Conservation (phyloP, 2,888 invertebrate genomes). For the Pandemis heparana region DNA sequence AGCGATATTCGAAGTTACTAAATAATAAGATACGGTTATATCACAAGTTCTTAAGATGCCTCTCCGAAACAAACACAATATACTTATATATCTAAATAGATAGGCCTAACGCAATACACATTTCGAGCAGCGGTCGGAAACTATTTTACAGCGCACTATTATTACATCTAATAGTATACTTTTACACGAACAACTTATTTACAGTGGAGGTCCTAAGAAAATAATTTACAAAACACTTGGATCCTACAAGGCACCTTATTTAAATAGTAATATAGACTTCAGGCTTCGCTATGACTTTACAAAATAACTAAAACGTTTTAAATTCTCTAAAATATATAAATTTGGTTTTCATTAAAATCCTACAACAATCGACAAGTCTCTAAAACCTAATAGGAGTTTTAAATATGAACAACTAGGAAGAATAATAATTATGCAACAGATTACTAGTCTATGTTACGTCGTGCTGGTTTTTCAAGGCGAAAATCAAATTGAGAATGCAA, state of each 20-base stretch:
- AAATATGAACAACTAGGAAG: constrained; percentile 83
- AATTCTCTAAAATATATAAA: constrained; percentile 84
- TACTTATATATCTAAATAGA: constrained; percentile 74
- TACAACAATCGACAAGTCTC: constrained; percentile 82
- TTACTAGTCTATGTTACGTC: constrained; percentile 73
- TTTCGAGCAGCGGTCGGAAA: constrained; percentile 70
- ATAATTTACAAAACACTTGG: constrained; percentile 82
- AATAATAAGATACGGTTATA: constrained; percentile 82
- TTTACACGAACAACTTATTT: constrained; percentile 79
- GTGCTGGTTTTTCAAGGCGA: constrained; percentile 67
- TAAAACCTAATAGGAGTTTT: constrained; percentile 84
- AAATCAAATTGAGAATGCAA: constrained; percentile 49
- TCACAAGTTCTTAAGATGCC: constrained; percentile 84
- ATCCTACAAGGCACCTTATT: constrained; percentile 83
- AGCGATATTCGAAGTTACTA: constrained; percentile 68
- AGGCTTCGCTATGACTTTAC: constrained; percentile 84
- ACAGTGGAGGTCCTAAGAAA: constrained; percentile 78
- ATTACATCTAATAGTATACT: constrained; percentile 82
- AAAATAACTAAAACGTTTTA: constrained; percentile 82
- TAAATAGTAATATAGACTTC: constrained; percentile 82
- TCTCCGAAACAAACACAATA: constrained; percentile 84
- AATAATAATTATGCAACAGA: constrained; percentile 85
- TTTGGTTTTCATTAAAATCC: constrained; percentile 84
- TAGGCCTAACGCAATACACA: constrained; percentile 66
- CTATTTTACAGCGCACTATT: constrained; percentile 76